phyloP scores from a whole-genome alignment of 2,888 invertebrate genomes.

The Trachelus iudaicus region DNA sequence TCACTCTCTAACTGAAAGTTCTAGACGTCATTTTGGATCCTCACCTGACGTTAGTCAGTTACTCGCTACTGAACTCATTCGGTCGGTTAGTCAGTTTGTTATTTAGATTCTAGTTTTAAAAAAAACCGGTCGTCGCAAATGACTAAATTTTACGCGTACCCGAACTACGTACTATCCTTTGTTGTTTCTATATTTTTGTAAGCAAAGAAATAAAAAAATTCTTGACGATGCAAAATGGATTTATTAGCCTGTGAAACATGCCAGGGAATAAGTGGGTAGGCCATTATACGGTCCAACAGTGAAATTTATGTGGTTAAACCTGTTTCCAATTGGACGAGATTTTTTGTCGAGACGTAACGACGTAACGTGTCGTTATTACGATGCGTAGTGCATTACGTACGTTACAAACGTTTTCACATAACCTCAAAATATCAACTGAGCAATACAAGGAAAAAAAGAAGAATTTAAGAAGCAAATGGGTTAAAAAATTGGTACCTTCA shows the following conservation, averaged over 20 bases:
- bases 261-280: not conserved
- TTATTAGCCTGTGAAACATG: not conserved
- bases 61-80: not conserved
- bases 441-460: not conserved
- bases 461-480: not conserved
- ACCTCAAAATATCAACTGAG: not conserved
- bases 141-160: no score
- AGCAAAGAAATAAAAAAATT: not conserved
- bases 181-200: not conserved
- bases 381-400: not conserved
- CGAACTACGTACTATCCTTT: not conserved
- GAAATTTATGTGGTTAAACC: not conserved
- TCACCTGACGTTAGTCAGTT: not conserved
- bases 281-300: not conserved
- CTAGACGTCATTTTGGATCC: not conserved
- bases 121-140: not conserved
- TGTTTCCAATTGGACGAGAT: not conserved
- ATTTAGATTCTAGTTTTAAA: not conserved
- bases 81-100: not conserved
- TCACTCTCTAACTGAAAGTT: not conserved
- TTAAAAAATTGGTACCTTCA: not conserved
- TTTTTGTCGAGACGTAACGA: not conserved
- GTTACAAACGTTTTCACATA: not conserved
- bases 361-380: not conserved
- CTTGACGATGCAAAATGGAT: not conserved